These are phyloP conservation scores for Euglossa dilemma DNA, from an alignment of 1,140 invertebrate species.

Conservation along the genomic window DNA sequence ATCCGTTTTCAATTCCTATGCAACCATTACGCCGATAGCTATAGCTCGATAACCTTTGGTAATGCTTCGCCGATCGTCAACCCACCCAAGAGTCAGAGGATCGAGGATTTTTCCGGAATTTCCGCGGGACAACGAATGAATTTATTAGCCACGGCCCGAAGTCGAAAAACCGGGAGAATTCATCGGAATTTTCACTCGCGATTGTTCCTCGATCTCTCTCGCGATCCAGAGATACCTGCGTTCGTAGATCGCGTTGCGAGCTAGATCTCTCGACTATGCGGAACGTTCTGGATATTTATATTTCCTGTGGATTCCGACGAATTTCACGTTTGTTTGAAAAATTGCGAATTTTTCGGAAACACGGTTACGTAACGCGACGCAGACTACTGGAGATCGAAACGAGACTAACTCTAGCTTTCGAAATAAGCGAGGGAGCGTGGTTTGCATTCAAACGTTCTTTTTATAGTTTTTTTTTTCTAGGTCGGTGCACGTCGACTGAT, in stretches of 20 bases:
- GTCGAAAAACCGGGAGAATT: background rate
- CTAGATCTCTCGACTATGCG: too few species aligned
- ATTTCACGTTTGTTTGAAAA: background rate
- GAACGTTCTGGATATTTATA: too few species aligned
- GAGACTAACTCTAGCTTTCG: conserved; percentile 26
- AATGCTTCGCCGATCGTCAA: background rate
- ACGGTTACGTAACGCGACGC: conserved; percentile 4
- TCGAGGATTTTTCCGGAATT: background rate
- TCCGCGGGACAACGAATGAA: background rate
- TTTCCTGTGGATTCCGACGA: background rate
- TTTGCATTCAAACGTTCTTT: conserved; percentile 34
- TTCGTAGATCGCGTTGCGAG: too few species aligned
- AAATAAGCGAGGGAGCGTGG: conserved; percentile 32
- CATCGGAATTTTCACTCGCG: background rate
- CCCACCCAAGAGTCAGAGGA: background rate
- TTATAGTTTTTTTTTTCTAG: background rate
- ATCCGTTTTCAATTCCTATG: background rate
- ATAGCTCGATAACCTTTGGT: too few species aligned
- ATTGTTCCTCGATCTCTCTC: too few species aligned
- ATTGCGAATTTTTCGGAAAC: background rate
- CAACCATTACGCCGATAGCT: background rate
- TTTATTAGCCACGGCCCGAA: too few species aligned
- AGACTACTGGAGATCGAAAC: conserved; percentile 24
- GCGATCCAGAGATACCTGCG: too few species aligned
- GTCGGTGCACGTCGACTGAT: conserved; percentile 46